Evolutionary conservation across 2,888 invertebrate genomes (phyloP), one percentile per base, ranked within the genome.

Genomic region (Lasioglossum calceatum): DNA sequence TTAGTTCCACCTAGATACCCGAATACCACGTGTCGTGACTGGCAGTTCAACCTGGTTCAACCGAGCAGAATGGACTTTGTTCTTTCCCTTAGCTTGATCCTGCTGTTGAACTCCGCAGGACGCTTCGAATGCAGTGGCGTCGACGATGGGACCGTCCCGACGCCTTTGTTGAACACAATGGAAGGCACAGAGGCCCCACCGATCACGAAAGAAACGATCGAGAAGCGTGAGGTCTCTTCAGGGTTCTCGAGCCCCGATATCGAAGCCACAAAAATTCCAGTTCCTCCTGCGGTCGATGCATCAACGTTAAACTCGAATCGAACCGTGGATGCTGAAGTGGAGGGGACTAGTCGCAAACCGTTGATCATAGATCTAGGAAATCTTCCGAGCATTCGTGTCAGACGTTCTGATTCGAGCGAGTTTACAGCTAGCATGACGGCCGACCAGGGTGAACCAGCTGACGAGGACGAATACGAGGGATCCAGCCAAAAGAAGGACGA

Each of bases 1-100:
- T 82, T 82, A 91, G 89, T 85, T 70, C 58, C 42, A 72, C n/a
- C 64, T 72, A 47, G 77, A 32, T 10, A 70, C 79, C 36, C 77
- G 76, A 77, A n/a, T 77, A 72, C 27, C 42, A 42, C 70, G 47
- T 23, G 58, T 64, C 74, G 67, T 32, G 67, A 44, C 0, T 71
- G 64, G 16, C 27, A 64, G 5, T 44, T 7, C 1, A 71, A 71
- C 14, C n/a, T 23, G 54, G 5, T 44, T 7, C 1, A 71, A 71
- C 14, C n/a, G 32, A 36, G 58, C 44, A 27, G 19, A 47, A 86
- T 81, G 86, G 39, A 4, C 4, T 16, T 1, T 12, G 3, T 67
- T 64, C n/a, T n/a, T 58, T 58, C 76, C 32, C 58, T 76, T 47
- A 79, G 64, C 4, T 47, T 71, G 50, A 32, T 84, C 19, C 36